These are phyloP conservation scores for Labeo catla DNA, from an alignment of 2,113 vertebrate species.

Conservation along the genomic window DNA sequence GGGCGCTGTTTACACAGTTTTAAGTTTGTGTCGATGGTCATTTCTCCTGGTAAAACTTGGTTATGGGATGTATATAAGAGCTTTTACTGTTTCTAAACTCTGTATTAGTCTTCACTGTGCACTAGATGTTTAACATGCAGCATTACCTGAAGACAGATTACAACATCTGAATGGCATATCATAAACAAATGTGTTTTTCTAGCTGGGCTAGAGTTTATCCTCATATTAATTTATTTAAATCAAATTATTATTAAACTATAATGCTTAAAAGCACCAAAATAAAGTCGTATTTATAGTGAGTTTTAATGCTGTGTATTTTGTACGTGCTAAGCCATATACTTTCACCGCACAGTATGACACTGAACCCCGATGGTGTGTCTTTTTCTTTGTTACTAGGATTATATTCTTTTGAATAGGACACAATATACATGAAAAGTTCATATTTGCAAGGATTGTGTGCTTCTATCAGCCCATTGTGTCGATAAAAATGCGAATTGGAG, in stretches of 20 bases:
- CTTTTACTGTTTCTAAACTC: constrained; percentile 7
- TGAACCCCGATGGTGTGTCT: constrained; percentile 45
- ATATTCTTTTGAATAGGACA: neutral
- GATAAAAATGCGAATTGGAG: constrained; percentile 38
- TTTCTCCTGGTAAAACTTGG: too few species aligned
- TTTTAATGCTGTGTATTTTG: constrained; percentile 59
- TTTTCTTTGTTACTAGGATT: neutral
- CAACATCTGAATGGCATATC: constrained; percentile 16
- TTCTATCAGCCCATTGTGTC: constrained; percentile 46
- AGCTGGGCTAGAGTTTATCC: constrained; percentile 71
- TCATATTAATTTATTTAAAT: constrained; percentile 58
- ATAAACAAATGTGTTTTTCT: constrained; percentile 57
- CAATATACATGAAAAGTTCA: neutral
- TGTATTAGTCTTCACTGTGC: constrained; percentile 53
- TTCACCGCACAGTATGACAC: constrained; percentile 37
- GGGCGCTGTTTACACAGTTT: constrained; percentile 67
- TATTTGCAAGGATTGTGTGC: constrained; percentile 26
- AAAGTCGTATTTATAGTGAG: constrained; percentile 47
- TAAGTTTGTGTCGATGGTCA: constrained; percentile 25
- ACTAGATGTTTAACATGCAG: constrained; percentile 56
- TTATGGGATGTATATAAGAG: constrained; percentile 1
- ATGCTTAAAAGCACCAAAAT: constrained; percentile 44
- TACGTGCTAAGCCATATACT: constrained; percentile 53
- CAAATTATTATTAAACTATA: constrained; percentile 40
- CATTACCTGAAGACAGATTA: constrained; percentile 44